Base-by-base conservation (phyloP, 2,888 invertebrate genomes). In the Margaritifera margaritifera region DNA sequence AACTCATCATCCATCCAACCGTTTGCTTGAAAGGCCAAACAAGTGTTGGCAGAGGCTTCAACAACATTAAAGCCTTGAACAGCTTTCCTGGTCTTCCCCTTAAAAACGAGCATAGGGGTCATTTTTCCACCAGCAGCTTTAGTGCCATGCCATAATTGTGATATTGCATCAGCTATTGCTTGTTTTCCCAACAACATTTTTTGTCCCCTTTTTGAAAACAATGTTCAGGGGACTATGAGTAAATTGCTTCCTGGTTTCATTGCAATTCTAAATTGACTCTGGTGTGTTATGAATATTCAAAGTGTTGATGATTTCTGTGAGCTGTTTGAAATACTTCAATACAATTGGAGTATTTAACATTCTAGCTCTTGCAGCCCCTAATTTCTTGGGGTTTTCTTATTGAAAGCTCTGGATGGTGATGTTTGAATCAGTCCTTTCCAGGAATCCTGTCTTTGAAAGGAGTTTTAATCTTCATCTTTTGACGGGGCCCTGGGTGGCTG, bases 1-100 rank as follows among this genome's bases (percentile, higher is more conserved):
- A 83, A 42, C 4, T 59, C 60, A 42, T 80, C 75, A 6, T 67
- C 64, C 78, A 82, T 83, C 79, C 81, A 81, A 2, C 78, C 79
- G 31, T 78, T 80, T 15, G 50, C 27, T 57, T 81, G 79, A 55
- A 51, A 78, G 8, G 62, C 62, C 77, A 77, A 80, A 19, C 68
- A 59, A 4, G 78, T 52, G 1, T 74, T 75, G 20, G 22, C 22
- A 19, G 79, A 77, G 4, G 65, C 72, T 15, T 69, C 68, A 8
- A 53, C 25, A 0, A 69, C 72, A n/a, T 77, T 74, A 56, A 80
- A 77, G 0, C 72, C 74, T 42, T 77, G 73, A 20, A 80, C 24
- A 1, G 72, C 70, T 55, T 58, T 66, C 6, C 62, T 8, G 4
- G 75, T 77, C 64, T 79, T 79, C 19, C 79, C 80, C 62, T 81